Conservation (phyloP, 2,113 vertebrate genomes). For the Lucifuga dentata region DNA sequence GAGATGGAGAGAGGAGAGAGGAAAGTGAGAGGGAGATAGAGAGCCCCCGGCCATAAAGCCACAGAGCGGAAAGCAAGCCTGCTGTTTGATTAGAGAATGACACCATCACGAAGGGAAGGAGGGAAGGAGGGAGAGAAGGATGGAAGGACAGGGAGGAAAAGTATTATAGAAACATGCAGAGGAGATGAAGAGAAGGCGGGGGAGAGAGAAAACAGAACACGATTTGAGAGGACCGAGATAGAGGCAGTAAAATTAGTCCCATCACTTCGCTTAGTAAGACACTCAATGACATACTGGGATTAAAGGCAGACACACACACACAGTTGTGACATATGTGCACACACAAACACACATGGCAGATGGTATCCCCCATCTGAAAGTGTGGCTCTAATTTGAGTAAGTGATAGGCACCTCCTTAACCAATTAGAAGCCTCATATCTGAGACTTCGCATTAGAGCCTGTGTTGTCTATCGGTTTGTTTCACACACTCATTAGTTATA, state of each 20-base stretch:
- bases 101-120: conserved; percentile 68
- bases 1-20: conserved; percentile 44
- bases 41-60: conserved; percentile 85
- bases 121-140: conserved; percentile 34
- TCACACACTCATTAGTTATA: conserved; percentile 34
- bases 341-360: conserved; percentile 62
- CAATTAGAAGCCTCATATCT: conserved; percentile 69
- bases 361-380: conserved; percentile 63
- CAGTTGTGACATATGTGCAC: conserved; percentile 1
- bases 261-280: conserved; percentile 63
- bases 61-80: conserved; percentile 89
- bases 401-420: conserved; percentile 76
- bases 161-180: conserved; percentile 51
- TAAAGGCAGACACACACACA: conserved; percentile 46
- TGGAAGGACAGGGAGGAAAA: conserved; percentile 42
- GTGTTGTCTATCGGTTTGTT: conserved; percentile 10
- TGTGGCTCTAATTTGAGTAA: conserved; percentile 70
- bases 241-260: conserved; percentile 72
- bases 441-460: conserved; percentile 28
- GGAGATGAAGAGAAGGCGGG: conserved; percentile 50
- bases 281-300: conserved; percentile 61
- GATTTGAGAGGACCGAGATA: conserved; percentile 55
- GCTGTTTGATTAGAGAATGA: conserved; percentile 89
- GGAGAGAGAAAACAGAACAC: conserved; percentile 26
- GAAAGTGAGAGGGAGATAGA: conserved; percentile 41